Conservation (phyloP, 1,140 invertebrate species). For the Littorina saxatilis region DNA sequence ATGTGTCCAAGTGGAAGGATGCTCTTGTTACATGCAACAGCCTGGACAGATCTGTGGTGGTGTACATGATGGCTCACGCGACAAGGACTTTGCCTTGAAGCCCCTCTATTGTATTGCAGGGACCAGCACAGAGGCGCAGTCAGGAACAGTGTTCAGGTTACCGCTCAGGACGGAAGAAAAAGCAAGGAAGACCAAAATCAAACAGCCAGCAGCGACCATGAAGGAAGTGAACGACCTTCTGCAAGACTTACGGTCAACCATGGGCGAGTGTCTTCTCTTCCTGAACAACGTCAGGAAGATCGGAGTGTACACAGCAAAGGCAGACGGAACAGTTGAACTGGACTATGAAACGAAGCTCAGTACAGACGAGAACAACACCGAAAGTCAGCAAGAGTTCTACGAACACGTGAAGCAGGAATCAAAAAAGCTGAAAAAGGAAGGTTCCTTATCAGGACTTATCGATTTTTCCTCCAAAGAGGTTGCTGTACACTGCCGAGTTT, state of each 20-base stretch:
- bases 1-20: no score
- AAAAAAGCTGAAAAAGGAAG: not conserved
- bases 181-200: not conserved
- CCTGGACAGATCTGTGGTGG: no score
- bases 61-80: no score
- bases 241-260: not conserved
- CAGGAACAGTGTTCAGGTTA: not conserved
- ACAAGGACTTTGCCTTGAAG: no score
- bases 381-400: not conserved
- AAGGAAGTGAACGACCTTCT: not conserved
- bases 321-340: not conserved
- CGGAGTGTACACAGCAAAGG: not conserved
- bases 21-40: no score
- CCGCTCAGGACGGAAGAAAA: conserved; percentile 17
- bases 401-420: conserved; percentile 10
- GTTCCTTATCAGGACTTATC: not conserved
- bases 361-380: not conserved
- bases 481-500: not conserved
- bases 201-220: not conserved
- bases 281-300: conserved; percentile 22
- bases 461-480: not conserved
- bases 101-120: no score
- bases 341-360: conserved; percentile 1
- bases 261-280: conserved; percentile 11
- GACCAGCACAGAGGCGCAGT: not conserved